phyloP scores from a whole-genome alignment of 2,888 invertebrate species.

The Lampropteryx suffumata region DNA sequence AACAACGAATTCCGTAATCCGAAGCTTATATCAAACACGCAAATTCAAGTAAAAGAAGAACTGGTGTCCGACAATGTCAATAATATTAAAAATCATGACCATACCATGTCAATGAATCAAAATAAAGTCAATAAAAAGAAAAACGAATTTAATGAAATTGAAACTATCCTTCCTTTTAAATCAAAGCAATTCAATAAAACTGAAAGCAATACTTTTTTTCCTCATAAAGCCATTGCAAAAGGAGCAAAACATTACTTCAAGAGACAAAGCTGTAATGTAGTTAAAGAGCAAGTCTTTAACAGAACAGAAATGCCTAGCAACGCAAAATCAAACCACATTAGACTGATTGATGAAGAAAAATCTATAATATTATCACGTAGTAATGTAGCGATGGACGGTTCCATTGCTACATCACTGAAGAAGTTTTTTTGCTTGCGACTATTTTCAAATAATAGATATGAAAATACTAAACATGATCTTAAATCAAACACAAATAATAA shows the following conservation, averaged over 20 bases:
- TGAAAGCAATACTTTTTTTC: constrained; percentile 36
- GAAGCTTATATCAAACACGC: background rate
- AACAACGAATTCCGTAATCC: constrained; percentile 1
- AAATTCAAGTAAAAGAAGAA: background rate
- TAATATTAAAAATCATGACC: background rate
- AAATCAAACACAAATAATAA: background rate
- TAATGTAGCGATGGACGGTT: no score
- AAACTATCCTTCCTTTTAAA: constrained; percentile 45
- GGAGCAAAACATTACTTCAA: constrained; percentile 5
- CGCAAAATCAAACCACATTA: constrained; percentile 1
- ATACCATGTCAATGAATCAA: background rate
- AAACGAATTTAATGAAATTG: background rate
- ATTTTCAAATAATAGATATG: constrained; percentile 14
- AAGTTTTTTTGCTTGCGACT: constrained; percentile 16
- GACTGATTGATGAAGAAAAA: constrained; percentile 16
- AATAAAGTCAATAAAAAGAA: background rate
- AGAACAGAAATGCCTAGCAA: background rate
- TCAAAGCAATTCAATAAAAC: constrained; percentile 46
- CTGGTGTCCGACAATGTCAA: background rate
- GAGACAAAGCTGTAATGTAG: background rate
- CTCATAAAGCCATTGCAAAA: constrained; percentile 10
- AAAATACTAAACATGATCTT: background rate
- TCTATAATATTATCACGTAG: constrained; percentile 1
- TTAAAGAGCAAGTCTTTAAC: background rate
- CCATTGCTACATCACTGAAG: background rate